Evolutionary conservation across 2,113 vertebrate species (phyloP).

Genomic region (Onychorhynchus coronatus): DNA sequence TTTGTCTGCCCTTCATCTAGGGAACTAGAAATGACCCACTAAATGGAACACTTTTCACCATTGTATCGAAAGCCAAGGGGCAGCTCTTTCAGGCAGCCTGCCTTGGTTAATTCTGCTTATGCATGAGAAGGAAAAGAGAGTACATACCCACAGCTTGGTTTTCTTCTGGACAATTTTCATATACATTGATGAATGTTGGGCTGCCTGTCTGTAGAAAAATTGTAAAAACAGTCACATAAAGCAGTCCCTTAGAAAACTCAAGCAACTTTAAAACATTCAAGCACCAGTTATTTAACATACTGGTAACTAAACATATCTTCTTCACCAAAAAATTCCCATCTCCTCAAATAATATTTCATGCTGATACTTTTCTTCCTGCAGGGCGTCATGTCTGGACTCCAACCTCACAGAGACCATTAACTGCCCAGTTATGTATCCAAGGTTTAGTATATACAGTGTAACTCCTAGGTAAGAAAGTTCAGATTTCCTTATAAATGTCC

Average conservation of each 20-base stretch:
- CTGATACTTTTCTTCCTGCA: neutral
- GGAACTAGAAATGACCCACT: neutral
- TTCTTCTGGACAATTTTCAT: conserved; percentile 85
- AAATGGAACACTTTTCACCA: neutral
- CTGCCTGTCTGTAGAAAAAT: conserved; percentile 73
- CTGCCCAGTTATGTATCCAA: neutral
- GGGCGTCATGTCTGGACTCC: neutral
- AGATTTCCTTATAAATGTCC: neutral
- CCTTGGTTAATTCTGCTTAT: neutral
- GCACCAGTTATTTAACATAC: neutral
- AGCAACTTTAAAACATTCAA: neutral
- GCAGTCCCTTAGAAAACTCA: neutral
- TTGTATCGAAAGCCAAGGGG: neutral
- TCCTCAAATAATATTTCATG: neutral
- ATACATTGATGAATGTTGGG: conserved; percentile 73
- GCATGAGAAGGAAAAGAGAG: neutral
- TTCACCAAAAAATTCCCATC: neutral
- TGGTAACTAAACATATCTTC: neutral
- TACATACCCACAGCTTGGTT: conserved; percentile 66
- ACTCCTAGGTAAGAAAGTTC: neutral
- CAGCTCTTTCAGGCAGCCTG: neutral
- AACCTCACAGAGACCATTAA: neutral
- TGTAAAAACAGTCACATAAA: neutral
- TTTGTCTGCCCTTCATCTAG: neutral
- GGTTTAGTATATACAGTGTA: neutral